Base-by-base conservation (phyloP, 2,888 invertebrate species). In the Heliconius sara region DNA sequence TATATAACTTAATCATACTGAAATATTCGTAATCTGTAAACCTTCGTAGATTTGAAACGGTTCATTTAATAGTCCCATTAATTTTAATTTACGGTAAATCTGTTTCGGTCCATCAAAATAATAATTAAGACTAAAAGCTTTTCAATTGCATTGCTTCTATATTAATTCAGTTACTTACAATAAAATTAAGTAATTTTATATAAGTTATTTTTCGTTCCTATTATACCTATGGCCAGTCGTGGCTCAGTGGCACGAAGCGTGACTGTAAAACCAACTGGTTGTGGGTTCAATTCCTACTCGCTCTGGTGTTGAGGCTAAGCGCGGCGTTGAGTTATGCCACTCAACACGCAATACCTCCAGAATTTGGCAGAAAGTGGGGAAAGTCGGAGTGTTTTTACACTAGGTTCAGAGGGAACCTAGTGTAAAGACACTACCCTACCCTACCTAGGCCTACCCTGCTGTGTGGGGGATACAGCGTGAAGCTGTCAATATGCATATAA, bases 51-150 rank as follows among this genome's bases (percentile, higher is more conserved):
- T 74, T 74, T 67, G 22, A 30, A 78, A 67, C 60, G 67, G 57
- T 68, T 74, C 52, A 74, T 68, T 75, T 75, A 27, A 47, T 57
- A 4, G 43, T 72, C 13, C 60, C 78, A 78, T 78, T 78, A 78
- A 74, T 78, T 78, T 72, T 73, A 78, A 78, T 74, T 78, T 72
- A 30, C 78, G 67, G 60, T 68, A 72, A 78, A 78, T 73, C 73
- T 74, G 78, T 78, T 74, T 72, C 77, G 66, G 57, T 60, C 65
- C 72, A 47, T 71, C 60, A 73, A 67, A 78, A 78, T 78, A 68
- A 76, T 67, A 78, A 78, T 78, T 73, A 78, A 67, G 67, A 43
- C 43, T 78, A 74, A 78, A 78, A 78, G 74, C 67, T 78, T 78
- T 78, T 78, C 66, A 74, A 74, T 72, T 74, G 30, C 78, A 66